Evolutionary conservation across 2,888 invertebrate genomes (phyloP).

Genomic region (Heteromurus nitidus): DNA sequence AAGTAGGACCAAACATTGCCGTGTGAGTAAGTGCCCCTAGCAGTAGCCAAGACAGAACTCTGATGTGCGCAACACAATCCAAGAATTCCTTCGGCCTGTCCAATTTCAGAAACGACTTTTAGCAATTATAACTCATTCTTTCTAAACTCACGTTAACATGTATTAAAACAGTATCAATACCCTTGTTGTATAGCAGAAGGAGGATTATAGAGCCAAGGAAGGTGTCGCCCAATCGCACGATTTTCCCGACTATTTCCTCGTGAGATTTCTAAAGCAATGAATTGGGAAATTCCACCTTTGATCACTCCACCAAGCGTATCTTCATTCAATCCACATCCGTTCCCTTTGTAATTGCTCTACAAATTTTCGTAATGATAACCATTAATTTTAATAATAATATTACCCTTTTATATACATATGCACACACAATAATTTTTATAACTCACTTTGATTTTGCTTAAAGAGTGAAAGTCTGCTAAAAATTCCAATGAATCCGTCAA

Average conservation of each 20-base stretch:
- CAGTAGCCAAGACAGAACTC: slow-evolving; percentile 95
- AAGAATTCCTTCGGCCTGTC: slow-evolving; percentile 91
- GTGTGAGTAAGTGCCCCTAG: slow-evolving; percentile 95
- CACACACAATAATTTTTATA: not conserved
- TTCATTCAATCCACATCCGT: slow-evolving; percentile 87
- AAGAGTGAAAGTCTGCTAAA: slow-evolving; percentile 95
- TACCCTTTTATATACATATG: not conserved
- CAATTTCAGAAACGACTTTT: not conserved
- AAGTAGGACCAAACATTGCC: slow-evolving; percentile 80
- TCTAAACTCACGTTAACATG: not conserved
- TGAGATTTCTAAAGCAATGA: slow-evolving; percentile 94
- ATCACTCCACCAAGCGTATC: slow-evolving; percentile 97
- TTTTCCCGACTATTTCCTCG: slow-evolving; percentile 90
- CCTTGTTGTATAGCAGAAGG: slow-evolving; percentile 88
- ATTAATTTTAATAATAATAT: slow-evolving; percentile 28
- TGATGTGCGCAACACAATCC: slow-evolving; percentile 96
- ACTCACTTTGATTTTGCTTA: slow-evolving; percentile 94
- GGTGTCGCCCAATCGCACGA: slow-evolving; percentile 85
- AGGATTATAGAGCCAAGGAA: slow-evolving; percentile 93
- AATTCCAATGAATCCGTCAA: slow-evolving; percentile 95
- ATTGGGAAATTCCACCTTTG: slow-evolving; percentile 96
- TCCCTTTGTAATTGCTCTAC: slow-evolving; percentile 84
- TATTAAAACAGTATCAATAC: slow-evolving; percentile 76
- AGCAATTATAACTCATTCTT: not conserved
- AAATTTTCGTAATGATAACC: slow-evolving; percentile 69